phyloP scores from a whole-genome alignment of 2,888 invertebrate genomes.

The Melanargia galathea region DNA sequence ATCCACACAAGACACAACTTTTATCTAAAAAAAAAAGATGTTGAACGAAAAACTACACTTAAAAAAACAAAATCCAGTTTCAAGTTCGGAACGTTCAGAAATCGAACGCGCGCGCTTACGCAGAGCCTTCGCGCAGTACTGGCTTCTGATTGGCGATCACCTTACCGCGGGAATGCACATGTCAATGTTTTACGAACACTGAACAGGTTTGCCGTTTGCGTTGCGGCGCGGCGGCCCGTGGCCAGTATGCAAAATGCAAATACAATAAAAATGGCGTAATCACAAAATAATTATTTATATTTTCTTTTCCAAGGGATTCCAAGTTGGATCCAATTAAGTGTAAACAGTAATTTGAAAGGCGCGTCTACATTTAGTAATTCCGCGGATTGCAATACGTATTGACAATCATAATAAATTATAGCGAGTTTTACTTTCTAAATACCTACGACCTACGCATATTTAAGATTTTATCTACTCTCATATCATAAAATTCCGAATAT shows the following conservation, averaged over 20 bases:
- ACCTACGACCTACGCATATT: not conserved
- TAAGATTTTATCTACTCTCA: too few relatives aligned
- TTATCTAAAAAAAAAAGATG: constrained; percentile 15
- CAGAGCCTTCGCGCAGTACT: constrained; percentile 60
- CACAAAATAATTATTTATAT: constrained; percentile 11
- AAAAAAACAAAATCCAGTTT: constrained; percentile 23
- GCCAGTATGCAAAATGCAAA: constrained; percentile 31
- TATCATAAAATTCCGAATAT: too few relatives aligned
- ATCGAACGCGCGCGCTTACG: constrained; percentile 60
- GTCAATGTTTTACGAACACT: constrained; percentile 44
- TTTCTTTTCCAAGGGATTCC: constrained; percentile 6
- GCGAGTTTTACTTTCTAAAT: constrained; percentile 21
- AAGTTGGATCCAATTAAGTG: not conserved
- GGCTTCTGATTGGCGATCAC: constrained; percentile 60
- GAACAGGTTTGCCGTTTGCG: constrained; percentile 48
- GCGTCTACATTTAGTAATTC: constrained; percentile 9
- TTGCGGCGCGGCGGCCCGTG: not conserved
- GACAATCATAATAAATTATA: constrained; percentile 5
- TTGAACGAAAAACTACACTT: constrained; percentile 24
- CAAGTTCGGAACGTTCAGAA: constrained; percentile 43
- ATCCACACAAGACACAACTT: constrained; percentile 17
- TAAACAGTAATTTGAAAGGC: constrained; percentile 11
- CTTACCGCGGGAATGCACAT: constrained; percentile 62
- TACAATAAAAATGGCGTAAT: constrained; percentile 18
- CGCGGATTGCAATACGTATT: constrained; percentile 1